Evolutionary conservation across 2,888 invertebrate species (phyloP).

Genomic region (Azorinus chamasolen): DNA sequence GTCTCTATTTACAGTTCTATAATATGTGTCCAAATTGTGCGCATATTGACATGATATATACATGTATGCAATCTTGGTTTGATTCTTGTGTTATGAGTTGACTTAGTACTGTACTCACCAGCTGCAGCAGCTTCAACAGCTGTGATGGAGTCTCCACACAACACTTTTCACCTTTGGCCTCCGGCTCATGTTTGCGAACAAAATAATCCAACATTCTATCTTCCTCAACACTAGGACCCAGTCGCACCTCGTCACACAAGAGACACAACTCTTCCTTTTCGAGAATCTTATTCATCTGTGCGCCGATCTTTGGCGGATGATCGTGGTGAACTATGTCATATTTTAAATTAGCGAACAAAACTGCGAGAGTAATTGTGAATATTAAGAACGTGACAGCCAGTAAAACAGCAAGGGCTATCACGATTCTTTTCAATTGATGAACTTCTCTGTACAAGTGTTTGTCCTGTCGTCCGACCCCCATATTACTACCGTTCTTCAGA

Average conservation of each 20-base stretch:
- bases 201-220: conserved; percentile 77
- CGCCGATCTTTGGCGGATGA: conserved; percentile 81
- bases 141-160: conserved; percentile 80
- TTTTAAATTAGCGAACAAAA: conserved; percentile 77
- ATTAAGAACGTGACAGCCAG: conserved; percentile 73
- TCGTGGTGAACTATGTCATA: conserved; percentile 77
- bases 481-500: conserved; percentile 13
- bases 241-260: conserved; percentile 73
- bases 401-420: conserved; percentile 59
- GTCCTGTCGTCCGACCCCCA: conserved; percentile 4
- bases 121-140: conserved; percentile 73
- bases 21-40: too few species aligned
- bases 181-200: conserved; percentile 63
- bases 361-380: conserved; percentile 74
- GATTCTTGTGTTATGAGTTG: too few species aligned
- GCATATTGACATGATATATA: too few species aligned
- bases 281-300: conserved; percentile 77
- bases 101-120: too few species aligned
- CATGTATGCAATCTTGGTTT: too few species aligned
- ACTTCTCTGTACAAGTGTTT: conserved; percentile 24
- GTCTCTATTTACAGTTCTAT: too few species aligned
- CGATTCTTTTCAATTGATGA: conserved; percentile 24
- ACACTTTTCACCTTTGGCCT: conserved; percentile 73
- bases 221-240: conserved; percentile 80
- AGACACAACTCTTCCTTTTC: conserved; percentile 80